These are phyloP conservation scores for Tyto alba DNA, from an alignment of 2,113 vertebrate genomes.

Conservation along the genomic window DNA sequence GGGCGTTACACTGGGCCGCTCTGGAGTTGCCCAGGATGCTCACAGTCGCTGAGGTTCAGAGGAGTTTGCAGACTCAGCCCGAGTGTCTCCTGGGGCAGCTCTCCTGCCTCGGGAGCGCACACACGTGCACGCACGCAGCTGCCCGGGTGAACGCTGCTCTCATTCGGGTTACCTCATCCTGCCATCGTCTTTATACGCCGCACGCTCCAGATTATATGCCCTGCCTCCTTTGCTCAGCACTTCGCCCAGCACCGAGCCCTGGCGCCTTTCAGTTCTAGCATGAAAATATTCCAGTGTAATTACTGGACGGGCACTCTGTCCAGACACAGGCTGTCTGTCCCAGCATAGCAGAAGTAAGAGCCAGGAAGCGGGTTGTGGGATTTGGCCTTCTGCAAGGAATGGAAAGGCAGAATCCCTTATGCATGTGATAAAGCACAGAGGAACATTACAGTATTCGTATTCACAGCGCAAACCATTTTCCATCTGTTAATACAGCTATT, in stretches of 20 bases:
- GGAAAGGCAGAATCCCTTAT: background rate
- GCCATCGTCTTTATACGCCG: background rate
- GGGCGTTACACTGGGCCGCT: background rate
- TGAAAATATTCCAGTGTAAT: background rate
- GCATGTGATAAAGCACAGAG: background rate
- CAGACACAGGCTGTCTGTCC: background rate
- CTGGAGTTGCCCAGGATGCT: background rate
- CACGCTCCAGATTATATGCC: background rate
- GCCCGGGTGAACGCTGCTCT: background rate
- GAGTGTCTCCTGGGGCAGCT: background rate
- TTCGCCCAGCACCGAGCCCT: background rate
- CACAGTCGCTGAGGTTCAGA: background rate
- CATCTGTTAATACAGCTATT: background rate
- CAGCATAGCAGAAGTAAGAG: background rate
- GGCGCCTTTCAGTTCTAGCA: background rate
- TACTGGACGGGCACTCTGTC: background rate
- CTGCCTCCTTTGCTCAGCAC: background rate
- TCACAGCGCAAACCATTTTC: background rate
- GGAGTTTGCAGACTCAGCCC: background rate
- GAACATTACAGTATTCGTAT: background rate
- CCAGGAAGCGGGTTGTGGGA: background rate
- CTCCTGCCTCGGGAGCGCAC: accelerated
- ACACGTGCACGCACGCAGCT: accelerated
- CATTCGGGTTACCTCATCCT: background rate
- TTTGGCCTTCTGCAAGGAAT: background rate